Conservation (phyloP, 2,888 invertebrate genomes). For the Halictus quadricinctus region DNA sequence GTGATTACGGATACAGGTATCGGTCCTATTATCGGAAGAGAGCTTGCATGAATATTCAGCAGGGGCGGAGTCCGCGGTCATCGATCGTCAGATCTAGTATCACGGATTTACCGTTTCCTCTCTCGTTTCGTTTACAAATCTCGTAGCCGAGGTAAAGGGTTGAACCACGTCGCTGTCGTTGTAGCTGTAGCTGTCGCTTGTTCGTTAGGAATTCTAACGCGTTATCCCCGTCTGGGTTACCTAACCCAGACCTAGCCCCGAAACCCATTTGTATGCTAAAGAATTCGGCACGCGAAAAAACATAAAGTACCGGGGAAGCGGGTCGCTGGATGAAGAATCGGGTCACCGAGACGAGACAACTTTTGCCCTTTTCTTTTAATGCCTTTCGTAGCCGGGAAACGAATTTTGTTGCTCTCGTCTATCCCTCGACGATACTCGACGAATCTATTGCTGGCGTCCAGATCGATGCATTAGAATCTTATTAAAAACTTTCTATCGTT, state of each 20-base stretch:
- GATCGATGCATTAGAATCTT: neutral
- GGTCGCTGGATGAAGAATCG: slow-evolving; percentile 51
- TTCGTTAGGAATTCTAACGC: slow-evolving; percentile 5
- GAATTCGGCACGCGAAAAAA: slow-evolving; percentile 34
- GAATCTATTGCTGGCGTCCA: neutral
- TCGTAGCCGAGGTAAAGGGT: neutral
- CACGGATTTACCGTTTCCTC: slow-evolving; percentile 14
- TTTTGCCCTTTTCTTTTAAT: slow-evolving; percentile 47
- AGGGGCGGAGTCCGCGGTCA: slow-evolving; percentile 9
- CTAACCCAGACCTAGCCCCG: slow-evolving; percentile 5
- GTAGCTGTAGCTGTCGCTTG: neutral
- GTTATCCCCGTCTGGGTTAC: slow-evolving; percentile 7
- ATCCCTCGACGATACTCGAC: neutral
- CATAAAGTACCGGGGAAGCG: slow-evolving; percentile 32
- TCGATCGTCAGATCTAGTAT: slow-evolving; percentile 26
- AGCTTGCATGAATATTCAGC: slow-evolving; percentile 29
- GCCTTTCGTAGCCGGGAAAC: slow-evolving; percentile 20
- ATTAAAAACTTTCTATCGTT: neutral
- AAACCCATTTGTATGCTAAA: slow-evolving; percentile 22
- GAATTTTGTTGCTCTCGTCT: slow-evolving; percentile 25
- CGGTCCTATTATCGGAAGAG: neutral
- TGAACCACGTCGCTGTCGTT: neutral
- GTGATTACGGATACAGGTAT: neutral
- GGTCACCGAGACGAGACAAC: slow-evolving; percentile 55
- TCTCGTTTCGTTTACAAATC: slow-evolving; percentile 9